Base-by-base conservation (phyloP, 1,140 invertebrate genomes). In the Agrilus planipennis region DNA sequence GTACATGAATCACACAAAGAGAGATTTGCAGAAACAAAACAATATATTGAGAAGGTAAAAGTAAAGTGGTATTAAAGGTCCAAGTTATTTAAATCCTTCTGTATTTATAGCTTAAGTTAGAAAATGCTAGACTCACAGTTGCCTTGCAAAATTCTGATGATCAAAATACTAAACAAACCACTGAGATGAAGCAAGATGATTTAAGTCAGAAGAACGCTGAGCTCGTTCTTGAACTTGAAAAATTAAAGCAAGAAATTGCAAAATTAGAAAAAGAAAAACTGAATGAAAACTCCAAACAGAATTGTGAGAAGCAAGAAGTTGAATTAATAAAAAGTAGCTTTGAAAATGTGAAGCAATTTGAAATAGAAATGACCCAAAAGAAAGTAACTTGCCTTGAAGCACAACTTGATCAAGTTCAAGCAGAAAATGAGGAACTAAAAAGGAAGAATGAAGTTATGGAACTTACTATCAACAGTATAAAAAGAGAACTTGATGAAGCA, bases 1-100 rank as follows among this genome's bases (percentile, higher is more conserved):
- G 58, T 70, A 9, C 62, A 68, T 20, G 52, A 64, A 19, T 55
- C 60, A 39, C 65, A 72, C 28, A 71, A 70, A 41, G 51, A 60
- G 34, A 72, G 72, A 47, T 70, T 72, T 53, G 41, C 54, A 3
- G 65, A 73, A 52, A 69, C 64, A 3, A 65, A 62, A 41, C 54
- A 63, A 34, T 53, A 64, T 19, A 62, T 73, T 19, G 55, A 56
- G 23, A 23, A 30, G 6, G 31, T 46, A 36, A 11, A 10, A 34
- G 7, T 30, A 34, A 4, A 12, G 16, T 22, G 4, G 6, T 31
- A 25, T 30, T 14, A 15, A 34, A 30, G 15, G 10, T 25, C 4
- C 21, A 40, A 15, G 7, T 23, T 39, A 32, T 25, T 23, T 31
- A 10, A 18, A 32, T 40, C 11, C 15, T 23, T n/a, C n/a, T 32